phyloP scores from a whole-genome alignment of 2,797 vertebrate genomes.

The Lindbergichthys nudifrons region DNA sequence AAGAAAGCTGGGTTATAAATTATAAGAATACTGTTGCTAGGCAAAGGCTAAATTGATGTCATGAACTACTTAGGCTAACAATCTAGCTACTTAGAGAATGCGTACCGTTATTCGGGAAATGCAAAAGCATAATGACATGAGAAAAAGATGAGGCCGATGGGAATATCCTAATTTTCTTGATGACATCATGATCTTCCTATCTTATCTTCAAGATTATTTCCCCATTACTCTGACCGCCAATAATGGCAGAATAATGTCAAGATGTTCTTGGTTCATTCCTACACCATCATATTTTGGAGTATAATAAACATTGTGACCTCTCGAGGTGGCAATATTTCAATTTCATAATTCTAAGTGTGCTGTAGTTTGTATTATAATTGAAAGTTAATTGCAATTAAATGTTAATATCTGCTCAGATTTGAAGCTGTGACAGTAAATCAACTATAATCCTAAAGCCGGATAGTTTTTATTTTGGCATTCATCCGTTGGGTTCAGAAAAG shows the following conservation, averaged over 20 bases:
- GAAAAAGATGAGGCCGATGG: too few species aligned
- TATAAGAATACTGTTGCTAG: too few species aligned
- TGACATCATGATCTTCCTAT: too few species aligned
- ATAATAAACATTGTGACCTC: slow-evolving; percentile 1
- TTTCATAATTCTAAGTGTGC: neutral
- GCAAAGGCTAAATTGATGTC: too few species aligned
- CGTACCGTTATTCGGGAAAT: too few species aligned
- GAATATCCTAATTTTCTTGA: too few species aligned
- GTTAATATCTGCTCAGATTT: slow-evolving; percentile 31
- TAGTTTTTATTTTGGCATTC: slow-evolving; percentile 68
- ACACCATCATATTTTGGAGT: neutral
- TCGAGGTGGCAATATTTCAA: neutral
- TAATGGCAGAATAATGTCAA: neutral
- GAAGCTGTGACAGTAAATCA: slow-evolving; percentile 57
- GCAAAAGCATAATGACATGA: too few species aligned
- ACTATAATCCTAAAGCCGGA: slow-evolving; percentile 69
- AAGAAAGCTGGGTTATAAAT: too few species aligned
- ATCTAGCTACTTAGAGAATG: too few species aligned
- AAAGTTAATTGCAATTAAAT: slow-evolving; percentile 24
- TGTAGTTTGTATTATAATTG: slow-evolving; percentile 17
- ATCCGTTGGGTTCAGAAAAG: slow-evolving; percentile 60
- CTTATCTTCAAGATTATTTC: neutral
- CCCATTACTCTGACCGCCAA: neutral
- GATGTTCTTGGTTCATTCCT: neutral
- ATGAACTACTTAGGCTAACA: too few species aligned